Evolutionary conservation across 2,797 vertebrate genomes (phyloP).

Genomic region (Hemibagrus guttatus): DNA sequence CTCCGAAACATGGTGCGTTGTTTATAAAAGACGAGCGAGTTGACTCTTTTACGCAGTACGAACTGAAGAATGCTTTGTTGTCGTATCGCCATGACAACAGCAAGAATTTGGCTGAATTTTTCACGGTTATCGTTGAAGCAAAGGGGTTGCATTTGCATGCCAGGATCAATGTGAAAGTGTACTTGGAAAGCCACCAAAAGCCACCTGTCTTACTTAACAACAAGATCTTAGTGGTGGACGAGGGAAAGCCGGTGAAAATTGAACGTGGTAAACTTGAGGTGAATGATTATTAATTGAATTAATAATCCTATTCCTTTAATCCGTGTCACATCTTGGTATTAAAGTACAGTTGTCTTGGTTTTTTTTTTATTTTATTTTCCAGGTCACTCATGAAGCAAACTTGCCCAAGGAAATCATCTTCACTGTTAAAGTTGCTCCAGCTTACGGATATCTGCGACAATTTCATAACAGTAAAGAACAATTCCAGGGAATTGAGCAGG

Average conservation of each 20-base stretch:
- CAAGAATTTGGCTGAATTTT: constrained; percentile 76
- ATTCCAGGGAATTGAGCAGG: constrained; percentile 68
- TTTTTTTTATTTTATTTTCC: constrained; percentile 52
- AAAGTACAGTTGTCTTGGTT: constrained; percentile 41
- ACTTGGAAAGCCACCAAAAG: constrained; percentile 82
- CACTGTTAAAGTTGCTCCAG: constrained; percentile 74
- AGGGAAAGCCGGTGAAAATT: constrained; percentile 86
- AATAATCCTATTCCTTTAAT: background rate
- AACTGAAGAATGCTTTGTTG: constrained; percentile 76
- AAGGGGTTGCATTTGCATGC: constrained; percentile 69
- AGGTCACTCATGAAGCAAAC: constrained; percentile 85
- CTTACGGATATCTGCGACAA: constrained; percentile 77
- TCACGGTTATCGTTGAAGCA: constrained; percentile 78
- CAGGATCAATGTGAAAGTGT: constrained; percentile 76
- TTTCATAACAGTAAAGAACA: constrained; percentile 72
- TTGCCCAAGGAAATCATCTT: constrained; percentile 83
- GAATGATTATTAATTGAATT: constrained; percentile 49
- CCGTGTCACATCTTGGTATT: background rate
- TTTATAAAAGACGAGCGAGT: constrained; percentile 64
- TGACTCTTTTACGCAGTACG: constrained; percentile 78
- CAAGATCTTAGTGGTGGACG: constrained; percentile 82
- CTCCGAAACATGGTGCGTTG: constrained; percentile 79
- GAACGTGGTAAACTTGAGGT: constrained; percentile 81
- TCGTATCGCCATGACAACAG: constrained; percentile 80
- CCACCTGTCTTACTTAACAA: constrained; percentile 74